phyloP scores from a whole-genome alignment of 2,797 vertebrate genomes.

The Acanthiza pusilla region DNA sequence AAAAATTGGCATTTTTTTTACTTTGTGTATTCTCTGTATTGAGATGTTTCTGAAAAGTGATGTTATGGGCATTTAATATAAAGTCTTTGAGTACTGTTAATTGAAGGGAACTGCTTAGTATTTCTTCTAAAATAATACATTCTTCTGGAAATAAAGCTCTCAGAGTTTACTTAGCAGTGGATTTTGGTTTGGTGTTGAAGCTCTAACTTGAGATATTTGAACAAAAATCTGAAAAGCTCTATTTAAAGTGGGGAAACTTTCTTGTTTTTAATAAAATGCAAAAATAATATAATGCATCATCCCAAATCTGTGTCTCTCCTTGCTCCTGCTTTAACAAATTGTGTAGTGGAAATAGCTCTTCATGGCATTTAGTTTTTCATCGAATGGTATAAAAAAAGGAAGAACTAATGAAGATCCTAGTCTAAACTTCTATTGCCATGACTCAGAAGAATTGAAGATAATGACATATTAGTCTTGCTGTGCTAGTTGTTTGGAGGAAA shows the following conservation, averaged over 20 bases:
- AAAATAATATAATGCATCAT: neutral
- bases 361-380: neutral
- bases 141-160: neutral
- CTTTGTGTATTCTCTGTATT: neutral
- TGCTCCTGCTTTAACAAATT: neutral
- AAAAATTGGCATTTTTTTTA: neutral
- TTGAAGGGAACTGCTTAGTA: neutral
- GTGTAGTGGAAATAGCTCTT: neutral
- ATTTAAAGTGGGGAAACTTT: neutral
- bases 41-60: neutral
- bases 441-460: neutral
- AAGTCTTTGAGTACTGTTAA: neutral
- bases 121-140: neutral
- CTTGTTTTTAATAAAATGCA: neutral
- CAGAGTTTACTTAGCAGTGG: neutral
- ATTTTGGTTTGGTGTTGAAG: neutral
- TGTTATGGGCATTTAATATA: neutral
- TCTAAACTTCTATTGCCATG: neutral
- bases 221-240: neutral
- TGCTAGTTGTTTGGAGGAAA: neutral
- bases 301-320: neutral
- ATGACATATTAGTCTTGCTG: accelerated
- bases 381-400: neutral
- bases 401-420: neutral
- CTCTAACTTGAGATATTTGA: neutral